These are phyloP conservation scores for Danio jaintianensis DNA, from an alignment of 2,797 vertebrate genomes.

Conservation along the genomic window DNA sequence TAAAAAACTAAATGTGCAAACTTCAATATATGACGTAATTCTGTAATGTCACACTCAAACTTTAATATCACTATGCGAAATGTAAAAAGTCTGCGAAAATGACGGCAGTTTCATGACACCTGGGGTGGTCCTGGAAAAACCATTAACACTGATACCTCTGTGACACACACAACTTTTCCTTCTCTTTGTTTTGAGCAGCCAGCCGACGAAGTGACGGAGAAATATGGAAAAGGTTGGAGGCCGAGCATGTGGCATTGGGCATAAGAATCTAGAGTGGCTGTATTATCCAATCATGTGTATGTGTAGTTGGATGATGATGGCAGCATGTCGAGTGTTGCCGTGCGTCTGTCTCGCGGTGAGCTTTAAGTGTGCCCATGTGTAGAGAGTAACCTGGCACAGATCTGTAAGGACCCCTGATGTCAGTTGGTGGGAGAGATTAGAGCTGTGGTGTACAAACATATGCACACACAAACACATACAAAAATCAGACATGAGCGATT, in stretches of 20 bases:
- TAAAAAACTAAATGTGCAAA: not conserved
- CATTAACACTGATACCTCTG: slow-evolving; percentile 34
- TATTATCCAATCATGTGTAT: slow-evolving; percentile 40
- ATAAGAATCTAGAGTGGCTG: slow-evolving; percentile 15
- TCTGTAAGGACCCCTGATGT: slow-evolving; percentile 24
- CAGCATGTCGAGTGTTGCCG: slow-evolving; percentile 50
- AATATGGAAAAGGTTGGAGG: slow-evolving; percentile 33
- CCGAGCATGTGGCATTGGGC: slow-evolving; percentile 19
- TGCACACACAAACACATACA: slow-evolving; percentile 55
- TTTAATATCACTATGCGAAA: slow-evolving; percentile 22
- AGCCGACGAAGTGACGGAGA: slow-evolving; percentile 8
- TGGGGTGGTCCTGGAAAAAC: slow-evolving; percentile 52
- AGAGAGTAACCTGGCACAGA: slow-evolving; percentile 33
- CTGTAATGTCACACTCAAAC: not conserved
- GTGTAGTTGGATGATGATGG: slow-evolving; percentile 34
- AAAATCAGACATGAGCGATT: slow-evolving; percentile 64
- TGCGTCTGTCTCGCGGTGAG: slow-evolving; percentile 66
- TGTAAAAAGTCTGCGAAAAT: not conserved
- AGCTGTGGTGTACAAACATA: slow-evolving; percentile 15
- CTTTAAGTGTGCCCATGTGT: slow-evolving; percentile 75
- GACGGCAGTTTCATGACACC: not conserved
- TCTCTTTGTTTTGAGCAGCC: slow-evolving; percentile 13
- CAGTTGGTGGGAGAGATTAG: slow-evolving; percentile 28
- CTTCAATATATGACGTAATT: slow-evolving; percentile 52
- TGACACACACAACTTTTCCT: slow-evolving; percentile 25